These are phyloP conservation scores for Synaphobranchus kaupii DNA, from an alignment of 2,797 vertebrate genomes.

Conservation along the genomic window DNA sequence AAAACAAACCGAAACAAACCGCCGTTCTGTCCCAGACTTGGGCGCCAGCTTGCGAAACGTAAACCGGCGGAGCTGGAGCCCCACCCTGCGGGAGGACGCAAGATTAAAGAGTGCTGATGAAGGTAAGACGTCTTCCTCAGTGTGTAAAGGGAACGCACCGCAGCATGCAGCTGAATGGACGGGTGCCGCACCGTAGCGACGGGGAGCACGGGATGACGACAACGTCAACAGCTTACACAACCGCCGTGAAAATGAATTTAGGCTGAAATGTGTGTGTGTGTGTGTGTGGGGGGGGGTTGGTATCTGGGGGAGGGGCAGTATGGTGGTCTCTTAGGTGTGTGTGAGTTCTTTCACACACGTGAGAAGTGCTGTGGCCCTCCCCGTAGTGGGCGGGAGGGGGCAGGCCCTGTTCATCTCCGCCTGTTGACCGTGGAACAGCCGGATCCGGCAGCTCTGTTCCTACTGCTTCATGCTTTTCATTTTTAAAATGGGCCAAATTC, in stretches of 20 bases:
- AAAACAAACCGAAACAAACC: neutral
- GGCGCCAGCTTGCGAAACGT: neutral
- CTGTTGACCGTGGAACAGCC: neutral
- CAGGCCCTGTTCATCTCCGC: conserved; percentile 23
- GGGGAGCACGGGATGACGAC: neutral
- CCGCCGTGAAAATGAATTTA: neutral
- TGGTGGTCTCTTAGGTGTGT: conserved; percentile 44
- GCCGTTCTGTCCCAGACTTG: neutral
- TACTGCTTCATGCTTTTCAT: neutral
- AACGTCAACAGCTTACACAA: neutral
- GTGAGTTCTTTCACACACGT: conserved; percentile 62
- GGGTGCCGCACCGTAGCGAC: neutral
- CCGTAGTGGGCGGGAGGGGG: conserved; percentile 18
- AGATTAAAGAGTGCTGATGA: neutral
- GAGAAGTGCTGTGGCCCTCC: conserved; percentile 60
- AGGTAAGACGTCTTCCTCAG: neutral
- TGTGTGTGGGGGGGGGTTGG: neutral
- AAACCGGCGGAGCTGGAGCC: neutral
- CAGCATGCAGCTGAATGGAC: neutral
- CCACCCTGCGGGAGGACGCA: neutral
- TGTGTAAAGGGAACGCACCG: neutral
- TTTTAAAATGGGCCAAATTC: conserved; percentile 26
- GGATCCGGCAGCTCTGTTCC: neutral
- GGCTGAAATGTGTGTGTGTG: neutral
- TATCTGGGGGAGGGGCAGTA: neutral